These are phyloP conservation scores for Bombus cullumanus DNA, from an alignment of 1,140 invertebrate genomes.

Conservation along the genomic window DNA sequence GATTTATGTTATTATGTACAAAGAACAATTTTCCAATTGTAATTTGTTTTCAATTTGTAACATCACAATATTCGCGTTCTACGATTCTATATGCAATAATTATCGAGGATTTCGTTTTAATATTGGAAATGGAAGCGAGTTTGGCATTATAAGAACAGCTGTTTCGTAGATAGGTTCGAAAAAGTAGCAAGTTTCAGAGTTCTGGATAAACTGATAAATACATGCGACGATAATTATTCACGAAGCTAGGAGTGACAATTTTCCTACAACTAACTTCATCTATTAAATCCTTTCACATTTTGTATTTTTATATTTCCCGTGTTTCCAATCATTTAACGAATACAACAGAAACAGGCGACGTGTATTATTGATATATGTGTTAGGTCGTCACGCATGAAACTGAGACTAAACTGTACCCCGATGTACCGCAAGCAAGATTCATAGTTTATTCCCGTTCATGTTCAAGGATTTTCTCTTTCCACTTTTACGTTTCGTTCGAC, in stretches of 20 bases:
- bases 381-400: background rate
- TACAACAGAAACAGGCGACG: background rate
- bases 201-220: no score
- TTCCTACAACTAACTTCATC: background rate
- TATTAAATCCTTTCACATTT: background rate
- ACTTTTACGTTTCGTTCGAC: background rate
- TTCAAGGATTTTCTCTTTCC: conserved; percentile 18
- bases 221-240: no score
- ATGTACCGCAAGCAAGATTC: conserved; percentile 20
- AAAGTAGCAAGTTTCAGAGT: no score
- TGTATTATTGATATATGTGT: background rate
- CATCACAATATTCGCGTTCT: no score
- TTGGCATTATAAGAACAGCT: no score
- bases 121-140: no score
- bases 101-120: no score
- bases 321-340: background rate
- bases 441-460: conserved; percentile 8
- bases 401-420: background rate
- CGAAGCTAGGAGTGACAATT: background rate
- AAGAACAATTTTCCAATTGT: no score
- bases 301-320: background rate
- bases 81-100: no score
- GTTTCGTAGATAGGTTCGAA: no score
- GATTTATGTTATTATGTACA: no score
- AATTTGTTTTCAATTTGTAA: no score